Conservation (phyloP, 1,140 invertebrate genomes). For the Drosophila triauraria region DNA sequence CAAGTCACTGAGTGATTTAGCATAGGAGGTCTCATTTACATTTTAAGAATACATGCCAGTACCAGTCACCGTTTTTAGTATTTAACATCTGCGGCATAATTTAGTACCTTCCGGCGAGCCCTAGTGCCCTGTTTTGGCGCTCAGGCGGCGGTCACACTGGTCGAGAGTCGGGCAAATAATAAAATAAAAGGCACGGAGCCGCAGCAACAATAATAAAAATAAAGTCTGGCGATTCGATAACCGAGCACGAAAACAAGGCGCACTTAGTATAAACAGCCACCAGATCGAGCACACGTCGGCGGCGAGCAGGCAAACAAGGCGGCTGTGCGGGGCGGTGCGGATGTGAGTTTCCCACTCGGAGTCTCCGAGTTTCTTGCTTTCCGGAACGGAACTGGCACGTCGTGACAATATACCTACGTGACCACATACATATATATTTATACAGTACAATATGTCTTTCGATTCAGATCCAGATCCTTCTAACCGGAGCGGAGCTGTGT, state of each 20-base stretch:
- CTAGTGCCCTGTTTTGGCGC: neutral
- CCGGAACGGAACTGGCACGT: constrained; percentile 24
- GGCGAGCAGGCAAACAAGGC: constrained; percentile 36
- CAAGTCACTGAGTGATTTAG: too few species aligned
- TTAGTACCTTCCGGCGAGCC: constrained; percentile 2
- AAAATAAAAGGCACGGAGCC: constrained; percentile 30
- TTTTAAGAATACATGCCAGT: neutral
- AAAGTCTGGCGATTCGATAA: constrained; percentile 33
- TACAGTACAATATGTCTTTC: constrained; percentile 1
- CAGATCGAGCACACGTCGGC: constrained; percentile 17
- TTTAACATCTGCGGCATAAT: neutral
- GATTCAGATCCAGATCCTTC: constrained; percentile 32
- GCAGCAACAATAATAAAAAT: constrained; percentile 43
- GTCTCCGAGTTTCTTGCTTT: constrained; percentile 16
- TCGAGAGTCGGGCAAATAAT: constrained; percentile 24
- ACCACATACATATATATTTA: constrained; percentile 7
- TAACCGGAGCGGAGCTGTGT: constrained; percentile 20
- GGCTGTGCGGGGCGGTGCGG: constrained; percentile 40
- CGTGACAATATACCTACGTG: constrained; percentile 25
- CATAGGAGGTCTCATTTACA: neutral
- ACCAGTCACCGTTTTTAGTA: neutral
- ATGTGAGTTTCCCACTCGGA: constrained; percentile 25
- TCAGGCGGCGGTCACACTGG: constrained; percentile 26
- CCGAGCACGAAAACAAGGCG: constrained; percentile 33
- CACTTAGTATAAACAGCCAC: constrained; percentile 35